Percentiles rank a stretch among this genome's conserved stretches.
phyloP scores from a whole-genome alignment of 2,888 invertebrate species.

The Troides oblongomaculatus region DNA sequence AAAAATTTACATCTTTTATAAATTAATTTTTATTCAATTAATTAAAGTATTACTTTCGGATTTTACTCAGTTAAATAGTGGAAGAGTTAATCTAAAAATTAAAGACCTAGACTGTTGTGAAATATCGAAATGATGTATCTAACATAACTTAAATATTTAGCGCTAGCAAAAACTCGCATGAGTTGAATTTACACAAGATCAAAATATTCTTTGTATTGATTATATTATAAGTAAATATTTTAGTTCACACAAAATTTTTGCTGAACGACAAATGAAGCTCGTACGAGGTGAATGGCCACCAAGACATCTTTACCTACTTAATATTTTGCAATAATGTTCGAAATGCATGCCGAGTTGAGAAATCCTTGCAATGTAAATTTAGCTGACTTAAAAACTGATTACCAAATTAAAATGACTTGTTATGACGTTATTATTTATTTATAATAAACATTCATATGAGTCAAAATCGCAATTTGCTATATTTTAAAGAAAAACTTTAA shows the following conservation, averaged over 20 bases:
- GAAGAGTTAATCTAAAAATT: background rate
- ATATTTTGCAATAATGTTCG: conserved; percentile 52
- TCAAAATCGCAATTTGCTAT: no score
- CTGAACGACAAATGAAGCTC: conserved; percentile 25
- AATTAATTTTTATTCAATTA: no score
- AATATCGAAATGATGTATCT: background rate
- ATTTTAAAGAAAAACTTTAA: no score
- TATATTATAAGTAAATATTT: background rate
- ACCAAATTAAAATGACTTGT: conserved; percentile 6
- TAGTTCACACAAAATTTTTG: background rate
- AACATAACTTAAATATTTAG: no score
- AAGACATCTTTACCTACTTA: conserved; percentile 64
- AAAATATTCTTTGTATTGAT: background rate
- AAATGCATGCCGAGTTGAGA: conserved; percentile 36
- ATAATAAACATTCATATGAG: no score
- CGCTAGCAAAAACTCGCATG: no score
- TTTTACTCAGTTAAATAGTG: no score
- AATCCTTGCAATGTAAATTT: conserved; percentile 17
- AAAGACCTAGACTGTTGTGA: background rate
- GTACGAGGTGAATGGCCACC: conserved; percentile 52
- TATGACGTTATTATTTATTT: background rate
- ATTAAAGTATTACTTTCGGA: no score
- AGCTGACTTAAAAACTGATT: conserved; percentile 5
- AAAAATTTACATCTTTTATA: no score
- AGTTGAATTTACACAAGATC: background rate